A percentile compares a stretch with the other conserved stretches of the same genome.
Evolutionary conservation across 2,113 vertebrate species (phyloP).

Genomic region (Burhinus bistriatus): DNA sequence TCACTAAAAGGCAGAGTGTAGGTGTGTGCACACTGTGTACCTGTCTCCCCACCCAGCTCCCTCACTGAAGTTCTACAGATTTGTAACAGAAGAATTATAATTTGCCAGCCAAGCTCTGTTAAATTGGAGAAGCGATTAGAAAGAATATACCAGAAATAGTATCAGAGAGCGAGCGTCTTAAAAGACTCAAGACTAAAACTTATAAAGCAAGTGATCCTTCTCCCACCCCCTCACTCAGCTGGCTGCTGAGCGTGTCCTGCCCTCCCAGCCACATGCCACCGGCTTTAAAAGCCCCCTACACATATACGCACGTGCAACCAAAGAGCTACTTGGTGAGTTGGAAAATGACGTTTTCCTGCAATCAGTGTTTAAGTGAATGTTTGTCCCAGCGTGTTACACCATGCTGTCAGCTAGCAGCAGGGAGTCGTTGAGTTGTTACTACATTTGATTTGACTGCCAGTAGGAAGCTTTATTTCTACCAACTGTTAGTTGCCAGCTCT

Average conservation of each 20-base stretch:
- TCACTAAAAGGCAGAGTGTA: not conserved
- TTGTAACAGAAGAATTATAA: not conserved
- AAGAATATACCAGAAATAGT: conserved; percentile 5
- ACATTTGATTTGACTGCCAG: conserved; percentile 87
- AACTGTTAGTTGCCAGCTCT: conserved; percentile 73
- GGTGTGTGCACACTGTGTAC: not conserved
- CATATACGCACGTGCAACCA: not conserved
- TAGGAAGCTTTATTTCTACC: conserved; percentile 82
- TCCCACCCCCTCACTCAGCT: not conserved
- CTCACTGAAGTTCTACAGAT: not conserved
- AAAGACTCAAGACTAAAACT: conserved; percentile 14
- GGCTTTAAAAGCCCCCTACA: not conserved
- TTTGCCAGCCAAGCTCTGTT: not conserved
- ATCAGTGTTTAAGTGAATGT: conserved; percentile 86
- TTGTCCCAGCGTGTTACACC: conserved; percentile 80
- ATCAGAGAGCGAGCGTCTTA: not conserved
- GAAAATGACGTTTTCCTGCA: conserved; percentile 78
- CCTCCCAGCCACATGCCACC: not conserved
- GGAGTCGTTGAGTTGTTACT: conserved; percentile 80
- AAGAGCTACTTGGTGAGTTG: conserved; percentile 26
- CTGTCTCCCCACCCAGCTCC: not conserved
- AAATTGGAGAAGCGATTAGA: not conserved
- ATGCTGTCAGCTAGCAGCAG: conserved; percentile 81
- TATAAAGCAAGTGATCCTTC: conserved; percentile 4
- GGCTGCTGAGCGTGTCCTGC: not conserved